Percentiles rank a stretch among this genome's conserved stretches.
Conservation (phyloP, 2,888 invertebrate genomes). For the Drosophila melanocephala region DNA sequence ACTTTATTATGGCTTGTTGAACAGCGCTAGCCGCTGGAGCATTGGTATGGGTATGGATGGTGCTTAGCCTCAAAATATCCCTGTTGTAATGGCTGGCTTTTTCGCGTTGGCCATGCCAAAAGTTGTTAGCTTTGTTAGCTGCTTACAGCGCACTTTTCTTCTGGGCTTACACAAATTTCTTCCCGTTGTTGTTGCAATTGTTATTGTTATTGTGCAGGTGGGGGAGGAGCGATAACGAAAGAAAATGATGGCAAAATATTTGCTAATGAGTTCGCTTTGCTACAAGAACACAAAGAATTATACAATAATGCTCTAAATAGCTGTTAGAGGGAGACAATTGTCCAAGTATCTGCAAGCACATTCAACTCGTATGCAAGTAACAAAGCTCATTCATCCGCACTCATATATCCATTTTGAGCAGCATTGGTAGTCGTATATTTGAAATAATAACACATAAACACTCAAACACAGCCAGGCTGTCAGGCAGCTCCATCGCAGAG, state of each 20-base stretch:
- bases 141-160: constrained; percentile 41
- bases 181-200: neutral
- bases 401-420: neutral
- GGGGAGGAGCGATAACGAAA: neutral
- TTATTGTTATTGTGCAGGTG: constrained; percentile 3
- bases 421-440: constrained; percentile 56
- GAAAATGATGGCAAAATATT: constrained; percentile 56
- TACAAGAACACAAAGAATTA: constrained; percentile 9
- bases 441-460: constrained; percentile 66
- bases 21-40: neutral
- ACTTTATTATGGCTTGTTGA: constrained; percentile 69
- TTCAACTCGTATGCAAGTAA: constrained; percentile 6
- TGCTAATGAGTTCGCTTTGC: constrained; percentile 66
- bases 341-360: neutral
- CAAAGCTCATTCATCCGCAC: constrained; percentile 9
- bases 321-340: constrained; percentile 12
- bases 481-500: constrained; percentile 47
- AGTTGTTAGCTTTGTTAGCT: constrained; percentile 47
- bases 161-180: constrained; percentile 20
- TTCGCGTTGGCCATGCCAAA: constrained; percentile 36
- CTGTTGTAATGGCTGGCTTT: constrained; percentile 46
- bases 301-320: neutral
- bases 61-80: constrained; percentile 42
- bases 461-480: constrained; percentile 37
- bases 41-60: neutral